These are phyloP conservation scores for Furcula furcula DNA, from an alignment of 2,888 invertebrate genomes.

Conservation along the genomic window DNA sequence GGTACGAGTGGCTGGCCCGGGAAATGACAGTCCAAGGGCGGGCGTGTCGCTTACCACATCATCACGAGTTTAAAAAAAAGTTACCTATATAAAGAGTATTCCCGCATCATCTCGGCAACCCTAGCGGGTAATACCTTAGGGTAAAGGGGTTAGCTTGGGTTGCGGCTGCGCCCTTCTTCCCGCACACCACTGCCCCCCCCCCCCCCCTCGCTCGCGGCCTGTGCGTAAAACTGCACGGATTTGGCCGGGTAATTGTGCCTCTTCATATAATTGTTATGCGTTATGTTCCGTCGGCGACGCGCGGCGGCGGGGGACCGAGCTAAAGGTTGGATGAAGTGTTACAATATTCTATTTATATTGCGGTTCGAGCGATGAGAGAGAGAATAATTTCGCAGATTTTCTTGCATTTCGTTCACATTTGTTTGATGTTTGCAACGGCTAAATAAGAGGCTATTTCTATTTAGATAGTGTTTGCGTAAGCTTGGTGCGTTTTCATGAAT, in stretches of 20 bases:
- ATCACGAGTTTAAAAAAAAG: too few relatives aligned
- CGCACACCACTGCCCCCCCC: constrained; percentile 7
- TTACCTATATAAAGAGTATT: not conserved
- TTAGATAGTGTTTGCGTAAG: too few relatives aligned
- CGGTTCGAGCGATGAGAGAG: not conserved
- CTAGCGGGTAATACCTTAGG: constrained; percentile 21
- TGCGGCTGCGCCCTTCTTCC: constrained; percentile 26
- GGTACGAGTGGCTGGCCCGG: too few relatives aligned
- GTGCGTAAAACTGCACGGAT: constrained; percentile 44
- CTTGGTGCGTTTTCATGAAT: too few relatives aligned
- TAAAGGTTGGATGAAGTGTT: constrained; percentile 11
- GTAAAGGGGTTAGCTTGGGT: constrained; percentile 31
- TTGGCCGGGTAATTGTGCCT: constrained; percentile 34
- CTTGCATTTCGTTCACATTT: too few relatives aligned
- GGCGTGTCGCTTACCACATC: too few relatives aligned
- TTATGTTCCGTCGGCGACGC: constrained; percentile 29
- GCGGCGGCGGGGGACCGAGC: constrained; percentile 6
- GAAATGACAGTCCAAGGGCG: too few relatives aligned
- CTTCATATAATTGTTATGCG: constrained; percentile 47
- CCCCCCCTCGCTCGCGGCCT: constrained; percentile 20
- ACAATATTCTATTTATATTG: not conserved
- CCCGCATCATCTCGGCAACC: constrained; percentile 16
- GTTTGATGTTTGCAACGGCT: too few relatives aligned
- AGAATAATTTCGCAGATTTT: not conserved
- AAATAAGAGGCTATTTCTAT: too few relatives aligned